phyloP scores from a whole-genome alignment of 2,888 invertebrate species.

The Endomychus coccineus region DNA sequence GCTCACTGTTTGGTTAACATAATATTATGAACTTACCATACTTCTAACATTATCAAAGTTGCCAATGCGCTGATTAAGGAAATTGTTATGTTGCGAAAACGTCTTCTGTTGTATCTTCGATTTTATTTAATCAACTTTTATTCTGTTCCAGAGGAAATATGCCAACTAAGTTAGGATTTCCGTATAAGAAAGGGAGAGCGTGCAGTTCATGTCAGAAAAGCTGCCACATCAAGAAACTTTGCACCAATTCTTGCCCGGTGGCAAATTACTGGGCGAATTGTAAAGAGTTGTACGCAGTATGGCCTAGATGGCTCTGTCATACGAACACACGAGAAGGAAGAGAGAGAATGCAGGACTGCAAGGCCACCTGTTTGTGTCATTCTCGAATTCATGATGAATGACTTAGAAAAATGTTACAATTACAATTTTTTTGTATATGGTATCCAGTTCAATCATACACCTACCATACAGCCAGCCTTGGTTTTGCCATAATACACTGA shows the following conservation, averaged over 20 bases:
- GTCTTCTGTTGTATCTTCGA: slow-evolving; percentile 6
- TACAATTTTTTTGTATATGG: no score
- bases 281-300: slow-evolving; percentile 51
- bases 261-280: slow-evolving; percentile 71
- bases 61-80: no score
- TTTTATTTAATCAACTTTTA: background rate
- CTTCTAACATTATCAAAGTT: no score
- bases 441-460: no score
- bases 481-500: no score
- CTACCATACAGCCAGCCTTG: no score
- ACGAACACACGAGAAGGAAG: slow-evolving; percentile 49
- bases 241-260: slow-evolving; percentile 63
- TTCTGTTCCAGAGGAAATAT: slow-evolving; percentile 56
- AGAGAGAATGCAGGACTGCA: slow-evolving; percentile 43
- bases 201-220: slow-evolving; percentile 59
- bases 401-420: no score
- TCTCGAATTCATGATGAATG: slow-evolving; percentile 48
- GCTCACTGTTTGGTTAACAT: no score
- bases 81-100: background rate
- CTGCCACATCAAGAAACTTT: slow-evolving; percentile 59
- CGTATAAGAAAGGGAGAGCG: slow-evolving; percentile 59
- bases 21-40: no score
- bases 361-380: slow-evolving; percentile 66
- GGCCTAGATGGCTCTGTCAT: slow-evolving; percentile 54
- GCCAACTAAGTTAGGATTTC: slow-evolving; percentile 53